A percentile compares a stretch with the other conserved stretches of the same genome.
phyloP scores from a whole-genome alignment of 2,113 vertebrate genomes.

The Arothron firmamentum region DNA sequence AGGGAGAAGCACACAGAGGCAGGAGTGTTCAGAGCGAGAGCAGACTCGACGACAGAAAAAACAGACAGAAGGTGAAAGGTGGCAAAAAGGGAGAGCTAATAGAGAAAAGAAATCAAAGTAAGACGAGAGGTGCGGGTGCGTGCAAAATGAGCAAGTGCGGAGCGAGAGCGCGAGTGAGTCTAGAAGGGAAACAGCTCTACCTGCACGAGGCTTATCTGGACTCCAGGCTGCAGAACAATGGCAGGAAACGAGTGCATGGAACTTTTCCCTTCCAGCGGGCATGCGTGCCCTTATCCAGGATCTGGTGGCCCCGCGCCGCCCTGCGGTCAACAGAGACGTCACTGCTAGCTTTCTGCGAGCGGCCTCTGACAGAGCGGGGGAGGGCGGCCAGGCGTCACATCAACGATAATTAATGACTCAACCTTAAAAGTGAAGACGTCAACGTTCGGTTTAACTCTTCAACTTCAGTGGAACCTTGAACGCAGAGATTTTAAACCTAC shows the following conservation, averaged over 20 bases:
- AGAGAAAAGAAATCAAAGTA: background rate
- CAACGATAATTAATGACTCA: no score
- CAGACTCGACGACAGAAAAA: constrained; percentile 20
- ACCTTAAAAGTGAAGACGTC: background rate
- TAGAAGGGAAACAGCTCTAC: constrained; percentile 67
- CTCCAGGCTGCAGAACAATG: constrained; percentile 75
- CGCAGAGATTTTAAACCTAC: constrained; percentile 11
- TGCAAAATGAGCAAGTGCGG: constrained; percentile 36
- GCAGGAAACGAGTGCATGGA: constrained; percentile 78
- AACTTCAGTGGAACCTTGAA: constrained; percentile 2
- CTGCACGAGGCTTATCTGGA: constrained; percentile 76
- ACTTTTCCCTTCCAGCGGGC: constrained; percentile 70
- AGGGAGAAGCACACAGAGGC: constrained; percentile 28
- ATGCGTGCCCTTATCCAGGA: constrained; percentile 71
- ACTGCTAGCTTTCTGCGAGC: constrained; percentile 28
- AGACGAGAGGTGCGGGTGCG: background rate
- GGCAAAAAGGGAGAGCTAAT: constrained; percentile 19
- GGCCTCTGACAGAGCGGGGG: constrained; percentile 2
- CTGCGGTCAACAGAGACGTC: constrained; percentile 66
- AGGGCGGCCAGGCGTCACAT: constrained; percentile 3
- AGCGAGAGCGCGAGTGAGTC: constrained; percentile 31
- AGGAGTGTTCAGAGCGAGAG: constrained; percentile 25
- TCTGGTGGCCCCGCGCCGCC: constrained; percentile 63
- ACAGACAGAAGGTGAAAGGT: background rate
- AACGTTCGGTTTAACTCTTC: constrained; percentile 10